Evolutionary conservation across 1,140 invertebrate species (phyloP).

Genomic region (Drosophila pruinosa): DNA sequence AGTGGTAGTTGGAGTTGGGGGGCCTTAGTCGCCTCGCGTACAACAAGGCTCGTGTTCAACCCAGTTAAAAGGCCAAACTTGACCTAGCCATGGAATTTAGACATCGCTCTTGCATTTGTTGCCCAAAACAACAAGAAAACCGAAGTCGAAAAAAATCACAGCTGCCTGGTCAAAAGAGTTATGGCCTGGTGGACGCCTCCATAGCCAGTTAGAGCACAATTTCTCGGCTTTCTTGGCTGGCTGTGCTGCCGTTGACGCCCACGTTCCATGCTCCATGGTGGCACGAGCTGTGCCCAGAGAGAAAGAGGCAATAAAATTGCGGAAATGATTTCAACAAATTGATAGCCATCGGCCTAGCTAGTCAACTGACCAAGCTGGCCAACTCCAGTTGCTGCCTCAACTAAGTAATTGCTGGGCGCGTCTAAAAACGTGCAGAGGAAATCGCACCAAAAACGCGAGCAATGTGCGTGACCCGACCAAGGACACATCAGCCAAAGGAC

Average conservation of each 20-base stretch:
- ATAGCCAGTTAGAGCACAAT: constrained; percentile 21
- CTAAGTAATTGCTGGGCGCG: constrained; percentile 55
- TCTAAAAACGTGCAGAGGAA: constrained; percentile 27
- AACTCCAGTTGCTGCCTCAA: constrained; percentile 1
- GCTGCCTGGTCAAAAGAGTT: constrained; percentile 57
- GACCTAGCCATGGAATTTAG: constrained; percentile 77
- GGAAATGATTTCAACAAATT: constrained; percentile 80
- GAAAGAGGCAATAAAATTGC: constrained; percentile 69
- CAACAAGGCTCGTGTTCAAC: constrained; percentile 65
- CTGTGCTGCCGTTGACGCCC: constrained; percentile 40
- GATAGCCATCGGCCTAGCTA: constrained; percentile 56
- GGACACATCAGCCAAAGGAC: constrained; percentile 28
- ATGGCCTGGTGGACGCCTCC: constrained; percentile 47
- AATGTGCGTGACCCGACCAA: constrained; percentile 44
- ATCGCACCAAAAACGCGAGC: constrained; percentile 3
- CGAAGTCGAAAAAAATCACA: constrained; percentile 22
- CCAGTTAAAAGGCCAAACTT: constrained; percentile 76
- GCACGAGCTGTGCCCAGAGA: constrained; percentile 49
- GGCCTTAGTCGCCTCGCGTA: too few species aligned
- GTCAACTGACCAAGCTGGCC: neutral
- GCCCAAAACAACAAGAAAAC: neutral
- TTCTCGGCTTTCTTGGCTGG: neutral
- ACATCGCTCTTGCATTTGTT: constrained; percentile 42
- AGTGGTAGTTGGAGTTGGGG: neutral
- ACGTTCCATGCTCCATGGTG: constrained; percentile 28